Evolutionary conservation across 2,797 vertebrate species (phyloP).

Genomic region (Sebastes hubbsi): DNA sequence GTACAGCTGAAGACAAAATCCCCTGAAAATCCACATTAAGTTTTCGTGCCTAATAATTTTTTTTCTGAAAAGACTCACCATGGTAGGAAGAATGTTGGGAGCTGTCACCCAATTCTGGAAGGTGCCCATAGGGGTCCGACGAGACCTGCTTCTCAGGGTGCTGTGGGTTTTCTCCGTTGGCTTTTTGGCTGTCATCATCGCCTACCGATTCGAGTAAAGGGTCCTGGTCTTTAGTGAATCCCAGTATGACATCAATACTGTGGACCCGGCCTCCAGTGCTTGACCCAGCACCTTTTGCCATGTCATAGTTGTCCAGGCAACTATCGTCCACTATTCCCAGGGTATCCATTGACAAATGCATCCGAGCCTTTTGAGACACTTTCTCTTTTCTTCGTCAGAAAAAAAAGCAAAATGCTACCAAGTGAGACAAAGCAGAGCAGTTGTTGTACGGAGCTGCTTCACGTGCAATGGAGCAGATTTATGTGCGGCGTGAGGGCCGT

Average conservation of each 20-base stretch:
- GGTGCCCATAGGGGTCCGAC: slow-evolving; percentile 72
- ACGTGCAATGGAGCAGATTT: slow-evolving; percentile 23
- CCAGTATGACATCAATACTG: slow-evolving; percentile 86
- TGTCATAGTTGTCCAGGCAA: slow-evolving; percentile 84
- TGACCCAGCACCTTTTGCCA: slow-evolving; percentile 80
- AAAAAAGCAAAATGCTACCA: slow-evolving; percentile 7
- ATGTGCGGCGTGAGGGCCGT: slow-evolving; percentile 11
- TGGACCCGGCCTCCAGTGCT: slow-evolving; percentile 77
- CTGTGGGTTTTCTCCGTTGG: slow-evolving; percentile 54
- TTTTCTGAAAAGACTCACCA: slow-evolving; percentile 71
- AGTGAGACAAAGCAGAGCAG: slow-evolving; percentile 19
- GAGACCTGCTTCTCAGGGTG: slow-evolving; percentile 71
- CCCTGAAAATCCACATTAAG: background rate
- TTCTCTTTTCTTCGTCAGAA: slow-evolving; percentile 27
- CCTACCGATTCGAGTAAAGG: slow-evolving; percentile 73
- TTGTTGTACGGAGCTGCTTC: slow-evolving; percentile 20
- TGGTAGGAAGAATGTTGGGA: slow-evolving; percentile 74
- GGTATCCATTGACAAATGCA: slow-evolving; percentile 87
- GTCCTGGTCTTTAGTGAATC: slow-evolving; percentile 87
- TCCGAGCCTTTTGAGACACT: slow-evolving; percentile 67
- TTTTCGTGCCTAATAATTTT: background rate
- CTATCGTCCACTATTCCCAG: slow-evolving; percentile 84
- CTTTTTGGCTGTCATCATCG: slow-evolving; percentile 64
- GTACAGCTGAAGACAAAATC: background rate
- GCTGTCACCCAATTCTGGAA: slow-evolving; percentile 71